Base-by-base conservation (phyloP, 2,888 invertebrate species). In the Lasioglossum malachurum region DNA sequence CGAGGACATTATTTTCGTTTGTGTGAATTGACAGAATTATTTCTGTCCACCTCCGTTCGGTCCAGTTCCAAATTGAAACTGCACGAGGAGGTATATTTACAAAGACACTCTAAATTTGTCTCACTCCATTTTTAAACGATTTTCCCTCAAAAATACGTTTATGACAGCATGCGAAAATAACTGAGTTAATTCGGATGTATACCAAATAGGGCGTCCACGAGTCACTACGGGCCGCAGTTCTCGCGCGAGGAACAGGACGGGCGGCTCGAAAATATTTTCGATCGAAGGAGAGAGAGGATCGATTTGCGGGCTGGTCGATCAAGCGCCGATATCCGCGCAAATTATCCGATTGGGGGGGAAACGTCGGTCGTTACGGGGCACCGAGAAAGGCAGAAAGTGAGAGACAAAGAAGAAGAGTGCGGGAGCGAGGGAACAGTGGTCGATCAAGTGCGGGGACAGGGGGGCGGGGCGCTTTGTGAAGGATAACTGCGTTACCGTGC, bases 401-500 rank as follows among this genome's bases (percentile, higher is more conserved):
- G 64, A 8, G 31, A 31, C 31, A 64, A 31, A 19, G 64, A 31
- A 31, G 12, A 14, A 19, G 31, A n/a, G 80, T 31, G 73, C 53
- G 71, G 75, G 80, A 78, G 77, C 87, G 88, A 78, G 84, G 80
- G 88, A 91, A 84, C 78, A 83, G 85, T 84, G 76, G 88, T 78
- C 71, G 87, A 81, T 60, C 74, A 84, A 78, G 83, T 49, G 57
- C 23, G 72, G 41, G 69, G 84, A 69, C 73, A 64, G 75, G 19
- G 53, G 79, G 77, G 73, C 87, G 83, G 84, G 82, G 75, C 89
- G 93, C 94, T 94, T 94, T 94, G 94, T 93, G 92, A 93, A 91
- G 93, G 93, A 92, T 95, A 95, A 95, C 94, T 92, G 91, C 91
- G 94, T 95, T 95, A 95, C 93, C 93, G 93, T 94, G 94, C 95